Evolutionary conservation across 2,113 vertebrate species (phyloP).

Genomic region (Phalacrocorax pelagicus): DNA sequence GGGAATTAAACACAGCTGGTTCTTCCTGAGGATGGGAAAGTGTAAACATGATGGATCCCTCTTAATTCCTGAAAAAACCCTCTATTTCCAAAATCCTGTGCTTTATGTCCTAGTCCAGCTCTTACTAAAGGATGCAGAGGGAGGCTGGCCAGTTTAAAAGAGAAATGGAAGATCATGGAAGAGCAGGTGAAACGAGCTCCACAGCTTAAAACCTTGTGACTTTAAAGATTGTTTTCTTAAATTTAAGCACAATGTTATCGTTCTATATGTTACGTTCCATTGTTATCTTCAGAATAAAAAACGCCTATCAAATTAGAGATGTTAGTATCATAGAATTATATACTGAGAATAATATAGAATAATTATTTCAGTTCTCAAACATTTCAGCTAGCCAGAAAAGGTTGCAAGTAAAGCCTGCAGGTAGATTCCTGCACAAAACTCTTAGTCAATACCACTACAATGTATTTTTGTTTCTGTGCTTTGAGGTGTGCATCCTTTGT

Average conservation of each 20-base stretch:
- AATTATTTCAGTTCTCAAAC: neutral
- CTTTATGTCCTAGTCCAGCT: neutral
- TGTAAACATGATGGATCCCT: neutral
- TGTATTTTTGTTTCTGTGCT: neutral
- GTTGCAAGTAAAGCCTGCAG: neutral
- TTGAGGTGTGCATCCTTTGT: neutral
- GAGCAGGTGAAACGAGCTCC: neutral
- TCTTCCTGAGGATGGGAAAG: neutral
- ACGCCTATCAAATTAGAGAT: neutral
- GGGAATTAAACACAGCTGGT: constrained; percentile 8
- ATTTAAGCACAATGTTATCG: neutral
- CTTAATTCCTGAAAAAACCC: neutral
- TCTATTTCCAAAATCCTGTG: neutral
- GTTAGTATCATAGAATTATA: neutral
- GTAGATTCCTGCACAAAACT: neutral
- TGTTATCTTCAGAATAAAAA: neutral
- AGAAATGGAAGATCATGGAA: neutral
- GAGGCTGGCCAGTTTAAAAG: neutral
- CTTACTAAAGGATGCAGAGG: neutral
- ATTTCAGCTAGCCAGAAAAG: neutral
- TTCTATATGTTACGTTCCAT: neutral
- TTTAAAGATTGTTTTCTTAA: neutral
- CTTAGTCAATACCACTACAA: neutral
- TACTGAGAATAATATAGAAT: neutral
- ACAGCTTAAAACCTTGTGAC: neutral